These are phyloP conservation scores for Lepus oiostolus DNA, from an alignment of 2,797 vertebrate species.

Conservation along the genomic window DNA sequence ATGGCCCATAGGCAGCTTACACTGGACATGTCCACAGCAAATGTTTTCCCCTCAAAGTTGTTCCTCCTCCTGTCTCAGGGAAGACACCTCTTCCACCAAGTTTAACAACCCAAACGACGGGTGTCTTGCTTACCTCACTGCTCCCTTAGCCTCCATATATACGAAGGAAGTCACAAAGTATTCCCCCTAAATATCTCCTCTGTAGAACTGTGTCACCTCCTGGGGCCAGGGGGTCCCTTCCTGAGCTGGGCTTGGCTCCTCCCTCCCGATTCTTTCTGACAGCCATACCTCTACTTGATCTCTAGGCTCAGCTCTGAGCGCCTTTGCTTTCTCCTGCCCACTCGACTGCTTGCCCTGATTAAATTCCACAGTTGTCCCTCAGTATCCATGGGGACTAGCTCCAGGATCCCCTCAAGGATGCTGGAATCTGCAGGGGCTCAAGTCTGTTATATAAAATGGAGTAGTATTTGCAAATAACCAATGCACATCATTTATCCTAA, in stretches of 20 bases:
- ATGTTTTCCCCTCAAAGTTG: background rate
- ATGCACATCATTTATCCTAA: background rate
- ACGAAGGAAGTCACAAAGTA: background rate
- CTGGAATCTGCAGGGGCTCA: background rate
- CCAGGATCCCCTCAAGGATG: background rate
- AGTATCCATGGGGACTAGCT: background rate
- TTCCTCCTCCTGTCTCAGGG: background rate
- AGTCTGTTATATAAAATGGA: background rate
- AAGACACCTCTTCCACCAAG: background rate
- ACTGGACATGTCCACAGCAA: background rate
- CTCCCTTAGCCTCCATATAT: background rate
- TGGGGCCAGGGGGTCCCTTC: fast-evolving
- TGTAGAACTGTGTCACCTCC: background rate
- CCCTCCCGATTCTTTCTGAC: fast-evolving
- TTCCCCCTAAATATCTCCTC: background rate
- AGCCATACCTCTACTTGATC: background rate
- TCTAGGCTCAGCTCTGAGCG: background rate
- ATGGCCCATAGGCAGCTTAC: background rate
- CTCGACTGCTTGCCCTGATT: background rate
- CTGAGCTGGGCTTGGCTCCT: background rate
- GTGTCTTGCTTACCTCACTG: background rate
- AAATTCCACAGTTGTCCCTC: background rate
- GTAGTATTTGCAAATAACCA: background rate
- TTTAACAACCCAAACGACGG: background rate
- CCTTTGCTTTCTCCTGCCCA: background rate